These are phyloP conservation scores for Agelastica alni DNA, from an alignment of 2,888 invertebrate species.

Conservation along the genomic window DNA sequence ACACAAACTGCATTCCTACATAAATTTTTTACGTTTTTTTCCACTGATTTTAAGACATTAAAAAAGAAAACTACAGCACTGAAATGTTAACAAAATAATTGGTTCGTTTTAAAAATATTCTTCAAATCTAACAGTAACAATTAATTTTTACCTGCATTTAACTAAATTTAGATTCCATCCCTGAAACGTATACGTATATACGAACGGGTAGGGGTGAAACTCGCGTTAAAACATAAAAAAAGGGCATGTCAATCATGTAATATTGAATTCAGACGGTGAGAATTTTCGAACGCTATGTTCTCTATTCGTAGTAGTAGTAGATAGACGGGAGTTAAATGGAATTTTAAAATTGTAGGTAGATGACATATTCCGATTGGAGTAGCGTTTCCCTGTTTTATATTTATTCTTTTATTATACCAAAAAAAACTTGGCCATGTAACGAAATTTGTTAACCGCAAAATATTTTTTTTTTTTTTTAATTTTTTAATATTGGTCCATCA, in stretches of 20 bases:
- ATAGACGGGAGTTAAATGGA: conserved; percentile 40
- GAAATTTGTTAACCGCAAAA: too few relatives aligned
- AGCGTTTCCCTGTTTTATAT: neutral
- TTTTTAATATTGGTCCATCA: too few relatives aligned
- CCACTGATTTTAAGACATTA: too few relatives aligned
- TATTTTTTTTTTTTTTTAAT: too few relatives aligned
- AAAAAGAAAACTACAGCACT: too few relatives aligned
- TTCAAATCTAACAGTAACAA: neutral
- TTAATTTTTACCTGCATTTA: neutral
- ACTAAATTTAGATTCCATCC: neutral
- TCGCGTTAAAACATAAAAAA: conserved; percentile 46
- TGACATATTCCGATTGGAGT: conserved; percentile 3
- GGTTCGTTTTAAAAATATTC: neutral
- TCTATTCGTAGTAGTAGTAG: conserved; percentile 33
- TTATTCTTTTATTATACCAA: conserved; percentile 1
- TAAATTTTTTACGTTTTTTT: too few relatives aligned
- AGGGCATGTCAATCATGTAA: conserved; percentile 53
- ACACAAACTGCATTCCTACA: too few relatives aligned
- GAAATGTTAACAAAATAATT: too few relatives aligned
- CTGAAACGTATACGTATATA: neutral
- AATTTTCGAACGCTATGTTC: conserved; percentile 37
- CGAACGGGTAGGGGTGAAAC: conserved; percentile 24
- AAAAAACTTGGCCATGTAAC: neutral
- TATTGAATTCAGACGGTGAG: conserved; percentile 49
- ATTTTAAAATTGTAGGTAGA: conserved; percentile 37